These are phyloP conservation scores for Lepidurus apus DNA, from an alignment of 1,140 invertebrate species.

Conservation along the genomic window DNA sequence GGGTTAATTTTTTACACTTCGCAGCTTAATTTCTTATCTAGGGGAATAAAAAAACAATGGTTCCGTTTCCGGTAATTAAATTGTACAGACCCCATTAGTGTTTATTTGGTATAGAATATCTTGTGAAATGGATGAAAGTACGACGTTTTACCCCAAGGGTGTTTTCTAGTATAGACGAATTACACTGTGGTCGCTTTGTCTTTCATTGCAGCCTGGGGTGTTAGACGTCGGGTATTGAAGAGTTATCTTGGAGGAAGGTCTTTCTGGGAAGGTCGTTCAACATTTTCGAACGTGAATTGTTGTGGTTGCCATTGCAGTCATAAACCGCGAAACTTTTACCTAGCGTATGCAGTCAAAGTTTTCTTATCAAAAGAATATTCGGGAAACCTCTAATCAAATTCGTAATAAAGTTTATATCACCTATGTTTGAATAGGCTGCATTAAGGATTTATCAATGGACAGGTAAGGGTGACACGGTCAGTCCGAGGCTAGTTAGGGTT, in stretches of 20 bases:
- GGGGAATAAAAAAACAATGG: no score
- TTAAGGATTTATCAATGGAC: neutral
- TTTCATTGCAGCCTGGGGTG: neutral
- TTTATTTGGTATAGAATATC: no score
- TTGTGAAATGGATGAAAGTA: no score
- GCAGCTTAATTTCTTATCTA: no score
- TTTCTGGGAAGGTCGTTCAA: slow-evolving; percentile 1
- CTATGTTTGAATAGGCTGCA: neutral
- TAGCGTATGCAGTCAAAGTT: no score
- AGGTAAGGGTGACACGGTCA: neutral
- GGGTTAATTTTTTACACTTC: no score
- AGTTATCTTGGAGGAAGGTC: neutral
- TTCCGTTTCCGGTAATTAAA: no score
- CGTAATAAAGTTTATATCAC: neutral
- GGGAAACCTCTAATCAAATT: neutral
- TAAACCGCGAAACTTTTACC: neutral
- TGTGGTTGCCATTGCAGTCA: neutral
- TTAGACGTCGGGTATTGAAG: neutral
- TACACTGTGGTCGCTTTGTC: neutral
- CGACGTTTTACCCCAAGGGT: no score
- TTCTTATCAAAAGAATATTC: no score
- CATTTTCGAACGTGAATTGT: slow-evolving; percentile 4
- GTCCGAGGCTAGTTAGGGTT: neutral
- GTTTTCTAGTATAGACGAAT: neutral
- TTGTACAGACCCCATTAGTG: no score